Evolutionary conservation across 2,113 vertebrate genomes (phyloP), one percentile per base, ranked within the genome.

Genomic region (Gila orcuttii): DNA sequence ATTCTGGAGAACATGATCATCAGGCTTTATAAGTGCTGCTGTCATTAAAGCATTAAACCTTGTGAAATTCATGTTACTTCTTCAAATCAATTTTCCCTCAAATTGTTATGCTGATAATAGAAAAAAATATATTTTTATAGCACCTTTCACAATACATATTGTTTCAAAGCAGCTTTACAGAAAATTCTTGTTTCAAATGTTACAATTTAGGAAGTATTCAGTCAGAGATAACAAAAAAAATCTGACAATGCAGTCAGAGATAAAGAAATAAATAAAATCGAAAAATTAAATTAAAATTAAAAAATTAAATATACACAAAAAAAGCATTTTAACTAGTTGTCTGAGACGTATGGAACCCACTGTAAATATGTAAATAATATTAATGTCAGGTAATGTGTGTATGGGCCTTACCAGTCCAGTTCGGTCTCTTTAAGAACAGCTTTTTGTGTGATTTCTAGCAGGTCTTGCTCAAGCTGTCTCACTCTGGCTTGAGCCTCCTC

Each of bases 341-440:
- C 31, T 39, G 31, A 69, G 31, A 39, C 19, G 1, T 71, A 4
- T 39, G 33, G 21, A 73, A 11, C 21, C 39, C 4, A 3, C 21
- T 73, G 3, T 73, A n/a, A 25, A 73, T 47, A 71, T n/a, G 33
- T 74, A 17, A 74, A 73, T 42, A 45, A n/a, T 33, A 33, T 52
- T 33, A 8, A 36, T 86, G 45, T 82, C 73, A 83, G 77, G 23
- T 15, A 8, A 36, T 60, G 33, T 42, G 19, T 83, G 77, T 86
- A 47, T 36, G 71, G 62, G 10, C 73, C 91, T 89, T 95, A 99
- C 98, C 97, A 96, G 91, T 98, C 97, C 79, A 99, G 91, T 87
- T 99, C 98, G 0, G 97, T 99, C 94, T 99, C 98, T 91, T 98
- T 99, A 66, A 96, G 96, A 91, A 98, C 95, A 76, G 96, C 95